phyloP scores from a whole-genome alignment of 2,797 vertebrate species.

The Sardinella longiceps region DNA sequence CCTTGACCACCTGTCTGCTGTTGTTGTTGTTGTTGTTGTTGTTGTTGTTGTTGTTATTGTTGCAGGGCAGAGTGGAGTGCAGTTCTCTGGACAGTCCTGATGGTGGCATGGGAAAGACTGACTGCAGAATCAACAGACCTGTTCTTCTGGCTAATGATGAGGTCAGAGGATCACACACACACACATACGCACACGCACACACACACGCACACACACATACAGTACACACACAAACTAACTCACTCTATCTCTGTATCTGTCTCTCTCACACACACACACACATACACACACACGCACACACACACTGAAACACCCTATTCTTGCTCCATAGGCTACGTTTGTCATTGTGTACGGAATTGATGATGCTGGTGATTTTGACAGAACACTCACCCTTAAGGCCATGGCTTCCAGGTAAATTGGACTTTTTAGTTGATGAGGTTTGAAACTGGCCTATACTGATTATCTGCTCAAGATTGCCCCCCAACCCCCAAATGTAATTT shows the following conservation, averaged over 20 bases:
- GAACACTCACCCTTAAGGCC: conserved; percentile 67
- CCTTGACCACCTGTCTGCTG: too few relatives aligned
- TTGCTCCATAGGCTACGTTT: conserved; percentile 71
- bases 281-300: not conserved
- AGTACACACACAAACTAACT: not conserved
- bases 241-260: too few relatives aligned
- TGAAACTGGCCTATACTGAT: too few relatives aligned
- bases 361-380: conserved; percentile 63
- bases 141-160: conserved; percentile 40
- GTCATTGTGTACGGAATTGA: conserved; percentile 75
- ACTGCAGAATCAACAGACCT: conserved; percentile 50
- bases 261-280: too few relatives aligned
- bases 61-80: conserved; percentile 52
- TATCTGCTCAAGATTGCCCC: too few relatives aligned
- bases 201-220: too few relatives aligned
- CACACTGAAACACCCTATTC: conserved; percentile 9
- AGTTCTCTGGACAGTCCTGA: conserved; percentile 43
- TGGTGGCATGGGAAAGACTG: conserved; percentile 36
- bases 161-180: conserved; percentile 25
- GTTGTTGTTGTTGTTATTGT: too few relatives aligned
- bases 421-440: not conserved
- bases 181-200: too few relatives aligned
- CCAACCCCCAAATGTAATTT: not conserved
- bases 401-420: conserved; percentile 75
- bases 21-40: too few relatives aligned